Evolutionary conservation across 92 coral and sea anemone genomes (phyloP).

Genomic region (Plumapathes pennacea): DNA sequence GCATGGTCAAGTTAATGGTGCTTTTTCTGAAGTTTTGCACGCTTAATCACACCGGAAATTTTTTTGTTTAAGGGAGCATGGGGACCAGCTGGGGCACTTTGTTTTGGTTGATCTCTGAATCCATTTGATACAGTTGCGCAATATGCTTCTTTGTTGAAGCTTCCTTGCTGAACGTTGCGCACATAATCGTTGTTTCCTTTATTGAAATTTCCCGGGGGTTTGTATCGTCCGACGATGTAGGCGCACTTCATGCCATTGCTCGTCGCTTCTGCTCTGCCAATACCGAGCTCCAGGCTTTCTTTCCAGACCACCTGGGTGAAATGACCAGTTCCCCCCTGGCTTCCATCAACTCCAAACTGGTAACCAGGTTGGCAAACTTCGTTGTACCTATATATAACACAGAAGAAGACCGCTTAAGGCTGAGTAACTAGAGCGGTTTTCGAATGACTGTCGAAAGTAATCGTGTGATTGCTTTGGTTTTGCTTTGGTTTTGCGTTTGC

Average conservation of each 20-base stretch:
- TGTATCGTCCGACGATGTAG: conserved; percentile 88
- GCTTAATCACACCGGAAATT: too few relatives aligned
- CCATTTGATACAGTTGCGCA: conserved; percentile 9
- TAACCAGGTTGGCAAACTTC: conserved; percentile 53
- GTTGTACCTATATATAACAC: too few relatives aligned
- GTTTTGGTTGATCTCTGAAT: too few relatives aligned
- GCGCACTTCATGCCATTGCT: conserved; percentile 56
- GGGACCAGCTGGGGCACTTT: too few relatives aligned
- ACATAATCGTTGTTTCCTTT: conserved; percentile 42
- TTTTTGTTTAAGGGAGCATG: too few relatives aligned
- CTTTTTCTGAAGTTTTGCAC: too few relatives aligned
- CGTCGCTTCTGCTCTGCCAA: conserved; percentile 71
- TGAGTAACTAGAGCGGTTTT: too few relatives aligned
- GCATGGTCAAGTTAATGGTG: too few relatives aligned
- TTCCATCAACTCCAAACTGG: conserved; percentile 3
- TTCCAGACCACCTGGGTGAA: conserved; percentile 83
- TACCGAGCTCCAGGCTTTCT: conserved; percentile 73
- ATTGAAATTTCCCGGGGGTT: conserved; percentile 67
- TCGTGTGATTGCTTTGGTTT: too few relatives aligned
- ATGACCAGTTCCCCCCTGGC: conserved; percentile 39
- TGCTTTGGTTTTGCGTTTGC: too few relatives aligned
- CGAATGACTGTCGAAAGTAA: too few relatives aligned
- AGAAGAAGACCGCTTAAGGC: too few relatives aligned
- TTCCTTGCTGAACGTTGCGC: conserved; percentile 68
- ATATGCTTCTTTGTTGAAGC: conserved; percentile 40